Conservation (phyloP, 2,113 vertebrate genomes). For the Atractosteus spatula region DNA sequence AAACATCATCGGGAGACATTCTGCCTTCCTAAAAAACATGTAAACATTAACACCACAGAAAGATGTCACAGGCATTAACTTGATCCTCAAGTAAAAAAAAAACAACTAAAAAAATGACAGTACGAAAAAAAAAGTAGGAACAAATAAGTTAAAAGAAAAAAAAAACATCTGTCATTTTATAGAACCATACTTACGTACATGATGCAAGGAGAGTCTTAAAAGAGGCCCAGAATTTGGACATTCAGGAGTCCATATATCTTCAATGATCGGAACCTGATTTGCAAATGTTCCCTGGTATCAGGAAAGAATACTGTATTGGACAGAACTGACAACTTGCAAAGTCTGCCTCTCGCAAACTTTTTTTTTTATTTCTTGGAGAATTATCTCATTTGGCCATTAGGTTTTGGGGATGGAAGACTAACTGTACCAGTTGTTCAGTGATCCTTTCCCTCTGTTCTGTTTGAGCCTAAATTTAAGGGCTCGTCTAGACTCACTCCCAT, state of each 20-base stretch:
- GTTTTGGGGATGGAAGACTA: slow-evolving; percentile 66
- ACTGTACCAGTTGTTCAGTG: slow-evolving; percentile 68
- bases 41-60: slow-evolving; percentile 68
- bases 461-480: slow-evolving; percentile 84
- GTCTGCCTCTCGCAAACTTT: slow-evolving; percentile 65
- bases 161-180: slow-evolving; percentile 81
- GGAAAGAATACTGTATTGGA: slow-evolving; percentile 57
- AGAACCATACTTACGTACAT: slow-evolving; percentile 97
- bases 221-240: slow-evolving; percentile 75
- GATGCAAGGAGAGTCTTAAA: slow-evolving; percentile 79
- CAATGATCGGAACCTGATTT: slow-evolving; percentile 55
- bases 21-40: slow-evolving; percentile 74
- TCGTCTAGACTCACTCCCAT: slow-evolving; percentile 94
- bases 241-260: slow-evolving; percentile 80
- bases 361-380: slow-evolving; percentile 49
- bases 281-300: slow-evolving; percentile 66
- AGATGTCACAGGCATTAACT: slow-evolving; percentile 73
- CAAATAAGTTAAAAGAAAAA: slow-evolving; percentile 57
- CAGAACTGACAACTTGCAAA: slow-evolving; percentile 68
- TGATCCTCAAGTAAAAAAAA: slow-evolving; percentile 64
- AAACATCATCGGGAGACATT: slow-evolving; percentile 55
- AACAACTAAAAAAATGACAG: slow-evolving; percentile 56
- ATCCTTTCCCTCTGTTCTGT: slow-evolving; percentile 80
- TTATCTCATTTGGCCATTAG: slow-evolving; percentile 75
- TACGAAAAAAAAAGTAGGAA: slow-evolving; percentile 68